Evolutionary conservation across 2,113 vertebrate genomes (phyloP).

Genomic region (Saguinus midas): DNA sequence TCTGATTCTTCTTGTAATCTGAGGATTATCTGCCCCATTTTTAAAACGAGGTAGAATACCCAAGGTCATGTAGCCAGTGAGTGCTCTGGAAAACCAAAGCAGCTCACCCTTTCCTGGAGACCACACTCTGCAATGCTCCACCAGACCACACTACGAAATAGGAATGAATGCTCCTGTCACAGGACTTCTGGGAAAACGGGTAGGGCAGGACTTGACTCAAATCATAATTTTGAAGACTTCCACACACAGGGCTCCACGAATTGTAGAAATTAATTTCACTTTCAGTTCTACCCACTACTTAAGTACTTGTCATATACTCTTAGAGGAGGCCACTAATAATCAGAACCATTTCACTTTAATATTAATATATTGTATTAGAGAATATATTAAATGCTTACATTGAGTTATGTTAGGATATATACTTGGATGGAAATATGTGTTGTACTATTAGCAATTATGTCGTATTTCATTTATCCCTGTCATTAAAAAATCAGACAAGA

Average conservation of each 20-base stretch:
- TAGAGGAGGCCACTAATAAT: not conserved
- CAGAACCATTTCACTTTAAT: not conserved
- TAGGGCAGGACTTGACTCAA: not conserved
- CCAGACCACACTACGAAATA: not conserved
- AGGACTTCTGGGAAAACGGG: not conserved
- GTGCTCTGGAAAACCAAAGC: not conserved
- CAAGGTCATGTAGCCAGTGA: not conserved
- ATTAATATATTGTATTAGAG: not conserved
- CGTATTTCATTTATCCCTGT: not conserved
- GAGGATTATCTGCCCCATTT: not conserved
- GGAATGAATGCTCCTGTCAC: not conserved
- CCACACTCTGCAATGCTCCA: not conserved
- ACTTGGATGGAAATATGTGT: not conserved
- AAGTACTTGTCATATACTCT: not conserved
- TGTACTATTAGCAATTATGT: not conserved
- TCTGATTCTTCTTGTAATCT: not conserved
- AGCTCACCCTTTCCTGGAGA: not conserved
- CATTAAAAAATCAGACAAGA: constrained; percentile 9
- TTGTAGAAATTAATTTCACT: not conserved
- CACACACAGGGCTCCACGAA: not conserved
- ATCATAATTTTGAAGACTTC: not conserved
- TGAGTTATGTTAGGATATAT: not conserved
- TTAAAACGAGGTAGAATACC: not conserved
- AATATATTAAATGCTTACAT: not conserved
- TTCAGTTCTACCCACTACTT: not conserved